Conservation (phyloP, 2,888 invertebrate species). For the Dioctria linearis region DNA sequence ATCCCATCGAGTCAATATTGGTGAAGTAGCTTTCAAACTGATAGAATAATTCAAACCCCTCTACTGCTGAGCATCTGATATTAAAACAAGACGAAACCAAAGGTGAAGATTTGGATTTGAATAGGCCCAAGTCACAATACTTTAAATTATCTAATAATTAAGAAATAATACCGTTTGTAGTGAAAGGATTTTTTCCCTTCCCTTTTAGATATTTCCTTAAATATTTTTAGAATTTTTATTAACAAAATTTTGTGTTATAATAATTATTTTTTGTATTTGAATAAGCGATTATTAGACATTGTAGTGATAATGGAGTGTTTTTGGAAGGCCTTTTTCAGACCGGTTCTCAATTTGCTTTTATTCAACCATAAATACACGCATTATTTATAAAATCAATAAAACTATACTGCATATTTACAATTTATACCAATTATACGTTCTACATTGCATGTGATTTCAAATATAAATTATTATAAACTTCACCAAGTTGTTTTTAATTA, state of each 20-base stretch:
- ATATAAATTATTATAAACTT: slow-evolving; percentile 38
- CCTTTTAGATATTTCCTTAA: neutral
- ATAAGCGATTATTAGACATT: neutral
- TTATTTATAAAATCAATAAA: slow-evolving; percentile 30
- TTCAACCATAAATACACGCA: slow-evolving; percentile 2
- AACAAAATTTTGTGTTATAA: neutral
- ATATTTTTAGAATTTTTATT: neutral
- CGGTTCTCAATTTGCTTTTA: slow-evolving; percentile 3
- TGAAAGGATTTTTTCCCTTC: neutral
- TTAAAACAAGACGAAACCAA: too few relatives aligned
- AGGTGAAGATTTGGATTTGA: too few relatives aligned
- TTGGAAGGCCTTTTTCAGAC: neutral
- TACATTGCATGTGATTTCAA: slow-evolving; percentile 51
- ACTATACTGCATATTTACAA: slow-evolving; percentile 32
- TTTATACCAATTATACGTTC: slow-evolving; percentile 49
- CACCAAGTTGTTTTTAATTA: too few relatives aligned
- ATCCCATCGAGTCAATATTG: too few relatives aligned
- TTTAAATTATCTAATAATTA: neutral
- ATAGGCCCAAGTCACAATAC: neutral
- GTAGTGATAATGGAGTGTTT: neutral
- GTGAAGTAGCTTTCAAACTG: too few relatives aligned
- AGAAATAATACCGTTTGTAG: neutral
- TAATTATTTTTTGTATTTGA: neutral
- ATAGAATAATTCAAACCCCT: too few relatives aligned
- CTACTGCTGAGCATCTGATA: too few relatives aligned